A percentile compares a stretch with the other conserved stretches of the same genome.
These are phyloP conservation scores for Craniophora ligustri DNA, from an alignment of 2,888 invertebrate genomes.

Conservation along the genomic window DNA sequence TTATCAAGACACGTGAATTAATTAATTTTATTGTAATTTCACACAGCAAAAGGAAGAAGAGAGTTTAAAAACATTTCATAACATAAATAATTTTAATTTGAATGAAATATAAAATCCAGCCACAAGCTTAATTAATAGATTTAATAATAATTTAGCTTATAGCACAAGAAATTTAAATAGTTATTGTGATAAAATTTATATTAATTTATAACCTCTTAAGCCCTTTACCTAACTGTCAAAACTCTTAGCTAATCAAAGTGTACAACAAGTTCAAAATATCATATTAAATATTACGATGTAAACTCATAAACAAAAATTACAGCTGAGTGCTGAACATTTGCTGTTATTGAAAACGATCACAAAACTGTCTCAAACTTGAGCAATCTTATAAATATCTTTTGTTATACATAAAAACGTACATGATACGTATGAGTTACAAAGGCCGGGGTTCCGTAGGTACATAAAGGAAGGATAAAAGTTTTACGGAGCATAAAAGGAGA, in stretches of 20 bases:
- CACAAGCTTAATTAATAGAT: too few species aligned
- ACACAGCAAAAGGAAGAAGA: too few species aligned
- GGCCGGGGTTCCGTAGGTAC: constrained; percentile 61
- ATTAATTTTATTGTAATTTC: too few species aligned
- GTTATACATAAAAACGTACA: constrained; percentile 50
- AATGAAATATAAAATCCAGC: too few species aligned
- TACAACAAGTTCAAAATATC: constrained; percentile 1
- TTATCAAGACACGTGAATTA: too few species aligned
- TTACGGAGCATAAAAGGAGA: constrained; percentile 78
- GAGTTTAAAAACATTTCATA: too few species aligned
- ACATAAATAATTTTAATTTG: too few species aligned
- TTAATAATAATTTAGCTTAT: too few species aligned
- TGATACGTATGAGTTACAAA: constrained; percentile 62
- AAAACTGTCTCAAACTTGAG: constrained; percentile 42
- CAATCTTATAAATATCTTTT: constrained; percentile 53
- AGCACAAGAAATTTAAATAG: too few species aligned
- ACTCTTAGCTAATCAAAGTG: not conserved
- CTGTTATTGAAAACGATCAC: constrained; percentile 53
- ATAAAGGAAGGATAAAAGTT: constrained; percentile 74
- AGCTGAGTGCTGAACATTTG: constrained; percentile 37
- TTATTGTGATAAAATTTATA: too few species aligned
- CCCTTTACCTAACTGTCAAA: too few species aligned
- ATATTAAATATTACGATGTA: constrained; percentile 3
- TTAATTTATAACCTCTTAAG: too few species aligned
- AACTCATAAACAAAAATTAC: constrained; percentile 40